phyloP scores from a whole-genome alignment of 1,140 invertebrate species.

The Druon quercuslanigerum region DNA sequence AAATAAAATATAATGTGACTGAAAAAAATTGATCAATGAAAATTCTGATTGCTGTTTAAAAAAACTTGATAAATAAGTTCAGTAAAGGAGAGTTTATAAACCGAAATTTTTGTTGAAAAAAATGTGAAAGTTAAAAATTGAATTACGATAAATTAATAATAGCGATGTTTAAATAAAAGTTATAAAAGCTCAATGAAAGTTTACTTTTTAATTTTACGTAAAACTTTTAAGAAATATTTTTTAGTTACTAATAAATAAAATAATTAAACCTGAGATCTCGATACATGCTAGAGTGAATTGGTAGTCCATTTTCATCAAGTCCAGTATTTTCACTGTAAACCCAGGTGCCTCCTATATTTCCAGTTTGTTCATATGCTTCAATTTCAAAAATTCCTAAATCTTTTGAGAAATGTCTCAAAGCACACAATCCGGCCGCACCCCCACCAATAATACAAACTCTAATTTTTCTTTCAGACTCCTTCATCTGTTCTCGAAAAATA shows the following conservation, averaged over 20 bases:
- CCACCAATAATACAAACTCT: slow-evolving; percentile 85
- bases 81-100: no score
- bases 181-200: no score
- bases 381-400: slow-evolving; percentile 68
- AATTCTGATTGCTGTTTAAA: no score
- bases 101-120: no score
- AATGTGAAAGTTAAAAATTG: no score
- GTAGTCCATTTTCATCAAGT: slow-evolving; percentile 77
- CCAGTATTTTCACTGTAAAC: slow-evolving; percentile 81
- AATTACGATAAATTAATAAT: no score
- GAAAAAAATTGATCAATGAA: no score
- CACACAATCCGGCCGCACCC: slow-evolving; percentile 85
- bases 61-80: no score
- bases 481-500: not conserved
- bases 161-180: no score
- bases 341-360: slow-evolving; percentile 83
- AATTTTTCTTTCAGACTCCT: slow-evolving; percentile 48
- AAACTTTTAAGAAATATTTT: no score
- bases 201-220: no score
- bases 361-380: slow-evolving; percentile 80
- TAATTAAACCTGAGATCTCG: slow-evolving; percentile 62
- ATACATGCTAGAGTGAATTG: slow-evolving; percentile 86
- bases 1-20: slow-evolving; percentile 75
- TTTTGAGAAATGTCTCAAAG: slow-evolving; percentile 77
- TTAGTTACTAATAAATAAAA: no score